phyloP scores from a whole-genome alignment of 1,140 invertebrate species.

The Trichonephila inaurata region DNA sequence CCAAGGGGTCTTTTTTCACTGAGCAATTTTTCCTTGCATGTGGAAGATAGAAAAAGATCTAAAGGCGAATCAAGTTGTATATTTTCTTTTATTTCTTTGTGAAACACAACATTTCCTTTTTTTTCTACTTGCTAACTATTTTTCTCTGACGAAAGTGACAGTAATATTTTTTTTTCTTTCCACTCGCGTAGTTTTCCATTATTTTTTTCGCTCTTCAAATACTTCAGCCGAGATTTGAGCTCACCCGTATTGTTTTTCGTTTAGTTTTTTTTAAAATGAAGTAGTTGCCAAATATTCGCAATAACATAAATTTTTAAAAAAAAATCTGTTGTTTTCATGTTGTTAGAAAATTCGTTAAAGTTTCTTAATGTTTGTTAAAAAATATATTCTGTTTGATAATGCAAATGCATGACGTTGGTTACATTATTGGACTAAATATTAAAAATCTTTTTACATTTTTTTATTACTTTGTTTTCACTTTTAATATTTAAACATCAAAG shows the following conservation, averaged over 20 bases:
- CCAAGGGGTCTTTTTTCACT: neutral
- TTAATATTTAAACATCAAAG: no score
- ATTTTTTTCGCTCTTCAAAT: slow-evolving; percentile 5
- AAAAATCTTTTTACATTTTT: no score
- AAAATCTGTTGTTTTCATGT: neutral
- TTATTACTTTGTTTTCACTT: no score
- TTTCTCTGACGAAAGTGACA: slow-evolving; percentile 43
- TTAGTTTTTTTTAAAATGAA: neutral
- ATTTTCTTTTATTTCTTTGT: slow-evolving; percentile 10
- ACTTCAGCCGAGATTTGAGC: slow-evolving; percentile 17
- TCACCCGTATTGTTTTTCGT: neutral
- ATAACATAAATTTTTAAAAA: neutral
- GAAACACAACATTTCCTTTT: neutral
- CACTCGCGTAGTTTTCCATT: neutral
- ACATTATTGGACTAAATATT: no score
- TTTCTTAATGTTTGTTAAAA: no score
- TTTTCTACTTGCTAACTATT: neutral
- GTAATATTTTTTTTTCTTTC: slow-evolving; percentile 35
- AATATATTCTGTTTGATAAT: no score
- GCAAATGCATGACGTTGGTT: no score
- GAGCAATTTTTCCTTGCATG: slow-evolving; percentile 40
- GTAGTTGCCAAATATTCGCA: neutral
- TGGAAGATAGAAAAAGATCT: neutral
- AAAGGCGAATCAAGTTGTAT: slow-evolving; percentile 38
- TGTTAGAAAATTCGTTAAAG: no score